Evolutionary conservation across 2,113 vertebrate species (phyloP).

Genomic region (Chaetorhynchus papuensis): DNA sequence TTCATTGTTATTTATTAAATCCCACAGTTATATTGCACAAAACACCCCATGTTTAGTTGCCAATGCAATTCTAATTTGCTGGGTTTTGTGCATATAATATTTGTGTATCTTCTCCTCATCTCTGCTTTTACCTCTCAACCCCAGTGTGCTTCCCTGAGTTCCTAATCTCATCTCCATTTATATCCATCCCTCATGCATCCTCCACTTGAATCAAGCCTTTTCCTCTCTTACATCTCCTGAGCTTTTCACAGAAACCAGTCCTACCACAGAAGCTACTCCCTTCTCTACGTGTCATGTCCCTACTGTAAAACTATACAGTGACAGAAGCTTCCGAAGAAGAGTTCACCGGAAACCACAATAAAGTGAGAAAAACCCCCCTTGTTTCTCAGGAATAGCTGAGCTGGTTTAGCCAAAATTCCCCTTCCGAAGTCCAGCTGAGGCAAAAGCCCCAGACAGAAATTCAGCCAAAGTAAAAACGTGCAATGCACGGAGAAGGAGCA

Average conservation of each 20-base stretch:
- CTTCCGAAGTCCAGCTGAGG: not conserved
- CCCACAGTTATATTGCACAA: not conserved
- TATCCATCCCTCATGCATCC: not conserved
- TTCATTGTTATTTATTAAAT: not conserved
- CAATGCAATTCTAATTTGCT: not conserved
- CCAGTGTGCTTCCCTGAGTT: not conserved
- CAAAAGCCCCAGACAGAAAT: not conserved
- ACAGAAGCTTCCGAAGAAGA: not conserved
- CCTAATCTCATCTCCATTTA: not conserved
- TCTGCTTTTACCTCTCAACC: not conserved
- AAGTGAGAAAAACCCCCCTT: accelerated
- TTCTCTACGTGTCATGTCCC: accelerated
- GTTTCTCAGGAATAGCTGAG: not conserved
- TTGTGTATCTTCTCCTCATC: not conserved
- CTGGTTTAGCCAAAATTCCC: not conserved
- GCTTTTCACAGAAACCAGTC: not conserved
- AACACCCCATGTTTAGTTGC: not conserved
- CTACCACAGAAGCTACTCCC: not conserved
- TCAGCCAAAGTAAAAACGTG: not conserved
- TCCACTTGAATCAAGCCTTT: not conserved
- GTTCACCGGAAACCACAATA: not conserved
- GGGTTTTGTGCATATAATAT: not conserved
- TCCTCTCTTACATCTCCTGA: not conserved
- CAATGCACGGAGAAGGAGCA: accelerated
- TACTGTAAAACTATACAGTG: not conserved